Conservation (phyloP, 1,140 invertebrate genomes). For the Galleria mellonella region DNA sequence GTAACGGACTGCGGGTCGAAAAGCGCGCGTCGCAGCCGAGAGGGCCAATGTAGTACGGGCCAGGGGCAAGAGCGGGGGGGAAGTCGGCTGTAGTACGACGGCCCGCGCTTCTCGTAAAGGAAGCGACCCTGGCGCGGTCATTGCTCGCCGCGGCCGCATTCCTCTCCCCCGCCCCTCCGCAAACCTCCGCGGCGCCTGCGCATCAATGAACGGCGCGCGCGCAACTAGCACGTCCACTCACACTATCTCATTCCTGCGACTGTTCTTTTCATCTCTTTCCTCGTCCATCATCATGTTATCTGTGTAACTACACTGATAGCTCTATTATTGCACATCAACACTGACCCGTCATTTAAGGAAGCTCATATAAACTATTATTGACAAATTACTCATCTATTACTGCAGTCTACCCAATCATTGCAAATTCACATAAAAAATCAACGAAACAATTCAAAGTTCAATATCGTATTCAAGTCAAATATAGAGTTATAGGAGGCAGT, state of each 20-base stretch:
- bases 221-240: constrained; percentile 41
- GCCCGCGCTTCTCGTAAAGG: constrained; percentile 69
- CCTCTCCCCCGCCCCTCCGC: constrained; percentile 41
- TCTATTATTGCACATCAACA: constrained; percentile 4
- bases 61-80: constrained; percentile 24
- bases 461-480: too few species aligned
- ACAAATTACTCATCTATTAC: constrained; percentile 4
- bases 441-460: neutral
- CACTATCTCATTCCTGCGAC: constrained; percentile 34
- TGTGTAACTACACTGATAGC: constrained; percentile 5
- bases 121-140: constrained; percentile 72
- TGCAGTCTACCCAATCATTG: neutral
- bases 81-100: constrained; percentile 65
- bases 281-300: constrained; percentile 15
- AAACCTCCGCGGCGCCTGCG: constrained; percentile 49
- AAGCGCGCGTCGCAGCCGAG: constrained; percentile 50
- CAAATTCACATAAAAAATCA: neutral
- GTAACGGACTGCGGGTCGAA: constrained; percentile 67
- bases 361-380: constrained; percentile 9
- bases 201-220: constrained; percentile 69
- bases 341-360: neutral
- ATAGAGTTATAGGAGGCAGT: too few species aligned
- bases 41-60: constrained; percentile 53
- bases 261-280: constrained; percentile 28
- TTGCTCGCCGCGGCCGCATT: constrained; percentile 59